Evolutionary conservation across 2,113 vertebrate genomes (phyloP).

Genomic region (Pelmatolapia mariae): DNA sequence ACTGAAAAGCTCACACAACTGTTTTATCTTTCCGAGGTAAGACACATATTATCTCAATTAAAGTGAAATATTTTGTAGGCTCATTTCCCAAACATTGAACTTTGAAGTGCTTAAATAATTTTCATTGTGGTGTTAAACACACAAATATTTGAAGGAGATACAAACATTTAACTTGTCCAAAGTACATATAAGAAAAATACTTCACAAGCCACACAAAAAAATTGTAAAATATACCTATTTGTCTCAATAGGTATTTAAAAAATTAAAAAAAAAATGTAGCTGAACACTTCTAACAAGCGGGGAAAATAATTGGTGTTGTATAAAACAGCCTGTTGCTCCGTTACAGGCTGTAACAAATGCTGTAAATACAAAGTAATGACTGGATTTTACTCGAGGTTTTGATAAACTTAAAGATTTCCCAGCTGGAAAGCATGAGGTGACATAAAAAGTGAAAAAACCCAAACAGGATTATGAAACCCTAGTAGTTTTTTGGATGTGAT

Average conservation of each 20-base stretch:
- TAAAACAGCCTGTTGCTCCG: neutral
- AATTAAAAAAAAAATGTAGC: neutral
- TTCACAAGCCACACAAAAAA: neutral
- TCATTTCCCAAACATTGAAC: neutral
- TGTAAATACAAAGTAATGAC: neutral
- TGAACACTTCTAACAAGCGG: neutral
- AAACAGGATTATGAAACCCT: neutral
- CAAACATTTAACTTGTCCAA: neutral
- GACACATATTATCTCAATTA: neutral
- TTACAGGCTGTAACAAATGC: neutral
- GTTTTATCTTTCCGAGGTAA: constrained; percentile 53
- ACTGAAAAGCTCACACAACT: constrained; percentile 4
- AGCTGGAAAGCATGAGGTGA: neutral
- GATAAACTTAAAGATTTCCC: neutral
- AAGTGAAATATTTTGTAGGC: neutral
- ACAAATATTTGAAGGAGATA: neutral
- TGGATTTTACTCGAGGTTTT: neutral
- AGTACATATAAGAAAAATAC: neutral
- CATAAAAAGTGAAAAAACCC: neutral
- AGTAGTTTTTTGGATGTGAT: neutral
- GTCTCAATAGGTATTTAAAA: neutral
- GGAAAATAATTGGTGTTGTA: neutral
- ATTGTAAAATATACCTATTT: neutral
- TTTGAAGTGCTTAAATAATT: neutral
- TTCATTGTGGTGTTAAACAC: neutral